A percentile compares a stretch with the other conserved stretches of the same genome.
These are phyloP conservation scores for Amphimedon queenslandica DNA, from an alignment of 37 sponge, comb jelly and placozoan species.

Conservation along the genomic window DNA sequence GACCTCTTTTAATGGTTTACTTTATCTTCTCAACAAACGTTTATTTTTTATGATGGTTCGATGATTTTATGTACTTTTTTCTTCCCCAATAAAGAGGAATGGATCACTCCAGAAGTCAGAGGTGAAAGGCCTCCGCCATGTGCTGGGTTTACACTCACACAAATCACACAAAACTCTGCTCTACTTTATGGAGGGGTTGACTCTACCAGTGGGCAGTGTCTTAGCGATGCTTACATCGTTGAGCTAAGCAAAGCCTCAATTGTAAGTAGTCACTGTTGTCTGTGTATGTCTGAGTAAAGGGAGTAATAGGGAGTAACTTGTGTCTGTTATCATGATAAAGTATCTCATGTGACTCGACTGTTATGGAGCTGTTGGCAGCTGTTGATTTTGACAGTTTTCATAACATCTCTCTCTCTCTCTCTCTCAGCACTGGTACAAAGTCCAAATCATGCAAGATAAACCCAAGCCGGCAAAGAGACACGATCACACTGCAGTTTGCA, in stretches of 20 bases:
- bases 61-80: too few species aligned
- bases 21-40: too few species aligned
- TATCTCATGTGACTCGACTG: too few species aligned
- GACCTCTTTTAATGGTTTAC: too few species aligned
- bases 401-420: neutral
- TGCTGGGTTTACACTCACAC: conserved; percentile 1
- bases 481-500: conserved; percentile 4
- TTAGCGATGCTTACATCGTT: neutral
- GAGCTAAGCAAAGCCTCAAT: neutral
- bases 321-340: too few species aligned
- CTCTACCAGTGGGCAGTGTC: neutral
- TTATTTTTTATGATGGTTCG: too few species aligned
- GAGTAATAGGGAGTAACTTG: too few species aligned
- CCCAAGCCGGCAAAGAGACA: conserved; percentile 7
- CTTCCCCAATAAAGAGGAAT: neutral
- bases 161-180: neutral
- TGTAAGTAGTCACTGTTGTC: neutral
- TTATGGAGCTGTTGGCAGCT: too few species aligned
- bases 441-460: neutral
- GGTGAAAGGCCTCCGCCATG: conserved; percentile 2
- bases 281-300: too few species aligned
- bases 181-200: conserved; percentile 3
- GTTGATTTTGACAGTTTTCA: neutral
- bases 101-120: conserved; percentile 1
- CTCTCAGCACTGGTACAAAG: conserved; percentile 4